Base-by-base conservation (phyloP, 30 jellyfish, hydroid and myxozoan genomes). In the Chrysaora quinquecirrha region DNA sequence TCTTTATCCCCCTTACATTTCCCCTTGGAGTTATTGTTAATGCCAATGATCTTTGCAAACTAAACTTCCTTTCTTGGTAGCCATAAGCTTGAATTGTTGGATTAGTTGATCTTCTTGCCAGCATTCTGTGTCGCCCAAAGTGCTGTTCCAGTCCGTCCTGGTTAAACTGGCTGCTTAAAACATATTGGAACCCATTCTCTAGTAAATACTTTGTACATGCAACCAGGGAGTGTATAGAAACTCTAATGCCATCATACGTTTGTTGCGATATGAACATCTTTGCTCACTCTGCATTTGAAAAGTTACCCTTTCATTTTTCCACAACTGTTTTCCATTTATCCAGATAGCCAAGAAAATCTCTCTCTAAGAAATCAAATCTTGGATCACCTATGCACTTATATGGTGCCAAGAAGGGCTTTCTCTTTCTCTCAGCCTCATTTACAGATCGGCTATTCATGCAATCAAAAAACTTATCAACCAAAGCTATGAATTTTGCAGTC, bases 41-140 rank as follows among this genome's bases (percentile, higher is more conserved):
- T 60, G 10, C 33, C 72, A 60, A 60, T 60, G 72, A 60, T 60
- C 72, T 60, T 60, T 20, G 23, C 10, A 60, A 60, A 60, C 72
- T 60, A 9, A 60, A 60, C 33, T 60, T 60, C n/a, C 33, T 6
- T 60, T 60, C 72, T 60, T 60, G 72, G 10, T 60, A 25, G 33
- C 72, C 72, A 60, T 60, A 60, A 25, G 72, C 72, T n/a, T 60
- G 72, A 60, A 60, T 60, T 60, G 32, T 60, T 60, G 72, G 22
- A 60, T 60, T 60, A 21, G 33, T 60, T 60, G 23, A 60, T 60
- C 72, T 60, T 60, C 23, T 60, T 60, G 72, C 72, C 72, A 60
- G n/a, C 72, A 60, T 60, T 60, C 58, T 43, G 58, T 43, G 58
- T 43, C 58, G 9, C 16, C 58, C 58, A 43, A 60, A 25, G 72